A percentile compares a stretch with the other conserved stretches of the same genome.
These are phyloP conservation scores for Sclerodermus sp. DNA, from an alignment of 2,888 invertebrate species.

Conservation along the genomic window DNA sequence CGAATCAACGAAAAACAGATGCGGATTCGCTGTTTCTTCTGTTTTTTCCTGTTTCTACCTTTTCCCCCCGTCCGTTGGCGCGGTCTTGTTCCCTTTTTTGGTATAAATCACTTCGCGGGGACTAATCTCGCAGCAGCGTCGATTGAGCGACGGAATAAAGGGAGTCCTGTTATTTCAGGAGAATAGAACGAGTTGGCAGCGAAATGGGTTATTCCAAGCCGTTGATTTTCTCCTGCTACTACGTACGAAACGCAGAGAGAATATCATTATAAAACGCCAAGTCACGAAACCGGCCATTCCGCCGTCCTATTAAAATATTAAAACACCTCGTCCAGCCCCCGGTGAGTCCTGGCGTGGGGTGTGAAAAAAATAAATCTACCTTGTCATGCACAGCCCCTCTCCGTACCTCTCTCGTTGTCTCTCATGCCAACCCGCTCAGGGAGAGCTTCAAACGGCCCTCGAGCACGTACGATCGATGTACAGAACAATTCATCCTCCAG, in stretches of 20 bases:
- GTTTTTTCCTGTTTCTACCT: no score
- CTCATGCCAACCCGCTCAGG: conserved; percentile 20
- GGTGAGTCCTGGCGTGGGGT: conserved; percentile 48
- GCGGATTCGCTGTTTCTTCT: no score
- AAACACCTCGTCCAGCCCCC: conserved; percentile 54
- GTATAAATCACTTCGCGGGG: no score
- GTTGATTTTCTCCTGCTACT: conserved; percentile 46
- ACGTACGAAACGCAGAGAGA: conserved; percentile 51
- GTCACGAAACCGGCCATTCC: conserved; percentile 56
- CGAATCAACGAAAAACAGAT: no score
- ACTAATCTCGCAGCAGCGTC: conserved; percentile 2
- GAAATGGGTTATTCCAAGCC: conserved; percentile 45
- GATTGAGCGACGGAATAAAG: conserved; percentile 23
- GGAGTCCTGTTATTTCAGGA: conserved; percentile 35
- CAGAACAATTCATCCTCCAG: conserved; percentile 21
- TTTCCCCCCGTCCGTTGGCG: not conserved
- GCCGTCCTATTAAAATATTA: conserved; percentile 58
- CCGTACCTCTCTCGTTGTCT: conserved; percentile 40
- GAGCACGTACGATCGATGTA: conserved; percentile 31
- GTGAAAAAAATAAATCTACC: conserved; percentile 57
- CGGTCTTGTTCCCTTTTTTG: no score
- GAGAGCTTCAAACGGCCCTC: conserved; percentile 12
- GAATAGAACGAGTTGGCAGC: conserved; percentile 36
- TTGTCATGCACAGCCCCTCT: conserved; percentile 55
- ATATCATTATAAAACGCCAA: conserved; percentile 57